These are phyloP conservation scores for Paedocypris micromegethes DNA, from an alignment of 2,797 vertebrate genomes.

Conservation along the genomic window DNA sequence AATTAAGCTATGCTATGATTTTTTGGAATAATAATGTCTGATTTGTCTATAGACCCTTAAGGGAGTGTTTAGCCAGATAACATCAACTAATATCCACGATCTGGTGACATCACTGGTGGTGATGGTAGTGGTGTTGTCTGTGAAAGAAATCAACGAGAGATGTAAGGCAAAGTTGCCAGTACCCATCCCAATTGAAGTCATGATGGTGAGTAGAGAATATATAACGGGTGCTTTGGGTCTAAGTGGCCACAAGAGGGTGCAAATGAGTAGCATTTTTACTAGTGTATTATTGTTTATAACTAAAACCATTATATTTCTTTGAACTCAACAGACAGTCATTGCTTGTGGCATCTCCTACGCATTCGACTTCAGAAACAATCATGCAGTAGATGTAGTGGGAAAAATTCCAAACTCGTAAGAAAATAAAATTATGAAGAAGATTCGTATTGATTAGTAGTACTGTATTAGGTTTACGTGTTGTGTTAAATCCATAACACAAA, in stretches of 20 bases:
- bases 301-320: not conserved
- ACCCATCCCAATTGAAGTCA: conserved; percentile 89
- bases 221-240: too few relatives aligned
- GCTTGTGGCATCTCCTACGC: conserved; percentile 83
- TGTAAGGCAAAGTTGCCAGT: conserved; percentile 84
- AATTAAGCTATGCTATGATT: too few relatives aligned
- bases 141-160: conserved; percentile 89
- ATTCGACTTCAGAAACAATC: conserved; percentile 71
- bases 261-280: too few relatives aligned
- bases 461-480: too few relatives aligned
- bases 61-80: conserved; percentile 77
- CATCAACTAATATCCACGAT: conserved; percentile 79
- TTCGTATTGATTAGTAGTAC: too few relatives aligned
- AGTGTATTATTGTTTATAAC: too few relatives aligned
- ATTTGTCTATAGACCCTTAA: conserved; percentile 73
- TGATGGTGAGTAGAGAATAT: conserved; percentile 74
- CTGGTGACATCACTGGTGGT: conserved; percentile 82
- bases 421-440: not conserved
- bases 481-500: not conserved
- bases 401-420: conserved; percentile 79
- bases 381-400: conserved; percentile 75
- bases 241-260: too few relatives aligned
- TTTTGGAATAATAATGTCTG: not conserved
- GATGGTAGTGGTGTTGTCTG: conserved; percentile 75
- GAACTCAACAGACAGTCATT: conserved; percentile 77